A percentile compares a stretch with the other conserved stretches of the same genome.
These are phyloP conservation scores for Erannis defoliaria DNA, from an alignment of 2,888 invertebrate genomes.

Conservation along the genomic window DNA sequence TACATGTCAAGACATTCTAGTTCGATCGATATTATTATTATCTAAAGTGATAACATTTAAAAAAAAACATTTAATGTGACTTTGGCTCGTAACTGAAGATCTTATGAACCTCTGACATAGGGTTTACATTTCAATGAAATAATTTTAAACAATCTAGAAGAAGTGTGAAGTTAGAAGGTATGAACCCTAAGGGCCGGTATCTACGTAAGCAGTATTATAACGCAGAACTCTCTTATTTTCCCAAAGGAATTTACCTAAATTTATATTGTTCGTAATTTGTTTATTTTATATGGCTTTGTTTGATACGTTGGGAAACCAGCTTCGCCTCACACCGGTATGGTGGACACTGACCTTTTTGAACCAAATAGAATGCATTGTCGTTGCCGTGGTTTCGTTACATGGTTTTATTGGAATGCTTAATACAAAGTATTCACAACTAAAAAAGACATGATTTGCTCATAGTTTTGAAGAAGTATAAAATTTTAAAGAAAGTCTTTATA, in stretches of 20 bases:
- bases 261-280: background rate
- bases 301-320: no score
- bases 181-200: background rate
- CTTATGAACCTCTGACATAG: no score
- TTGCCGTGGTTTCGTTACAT: slow-evolving; percentile 9
- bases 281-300: background rate
- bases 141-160: background rate
- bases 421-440: background rate
- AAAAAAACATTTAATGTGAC: no score
- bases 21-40: no score
- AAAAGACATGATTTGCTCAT: slow-evolving; percentile 42
- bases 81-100: no score
- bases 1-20: background rate
- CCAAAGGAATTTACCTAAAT: background rate
- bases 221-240: background rate
- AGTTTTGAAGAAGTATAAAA: slow-evolving; percentile 3
- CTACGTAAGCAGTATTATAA: background rate
- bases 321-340: background rate
- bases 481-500: background rate
- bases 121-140: background rate
- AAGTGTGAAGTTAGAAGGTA: background rate
- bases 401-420: slow-evolving; percentile 11
- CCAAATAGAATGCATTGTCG: background rate
- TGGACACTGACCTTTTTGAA: background rate
- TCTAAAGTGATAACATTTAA: no score